A percentile compares a stretch with the other conserved stretches of the same genome.
Conservation (phyloP, 2,888 invertebrate genomes). For the Tiliacea citrago region DNA sequence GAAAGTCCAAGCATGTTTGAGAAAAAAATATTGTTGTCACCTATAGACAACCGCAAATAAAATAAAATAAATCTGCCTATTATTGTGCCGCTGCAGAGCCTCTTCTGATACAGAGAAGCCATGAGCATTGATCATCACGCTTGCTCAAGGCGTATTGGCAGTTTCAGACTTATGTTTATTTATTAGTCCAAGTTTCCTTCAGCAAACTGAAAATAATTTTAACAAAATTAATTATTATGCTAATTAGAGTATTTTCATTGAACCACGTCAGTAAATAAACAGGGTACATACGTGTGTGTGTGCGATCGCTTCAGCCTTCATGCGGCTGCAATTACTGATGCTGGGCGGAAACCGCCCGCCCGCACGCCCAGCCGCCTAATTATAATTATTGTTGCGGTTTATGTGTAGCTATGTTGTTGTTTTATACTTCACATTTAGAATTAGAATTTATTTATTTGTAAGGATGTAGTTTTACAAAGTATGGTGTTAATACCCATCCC, state of each 20-base stretch:
- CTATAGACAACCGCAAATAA: no score
- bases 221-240: slow-evolving; percentile 13
- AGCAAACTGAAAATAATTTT: background rate
- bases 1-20: no score
- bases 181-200: background rate
- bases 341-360: slow-evolving; percentile 43
- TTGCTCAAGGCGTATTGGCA: background rate
- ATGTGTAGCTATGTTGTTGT: background rate
- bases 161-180: background rate
- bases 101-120: no score
- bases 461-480: no score
- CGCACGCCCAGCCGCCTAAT: slow-evolving; percentile 35
- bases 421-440: background rate
- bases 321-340: slow-evolving; percentile 62
- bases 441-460: no score
- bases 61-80: no score
- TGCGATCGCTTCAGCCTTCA: slow-evolving; percentile 42
- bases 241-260: slow-evolving; percentile 43
- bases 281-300: slow-evolving; percentile 8
- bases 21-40: no score
- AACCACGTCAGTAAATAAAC: slow-evolving; percentile 34
- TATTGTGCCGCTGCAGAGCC: no score
- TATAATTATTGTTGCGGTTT: slow-evolving; percentile 45
- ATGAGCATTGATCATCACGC: background rate
- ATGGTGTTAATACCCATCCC: no score